phyloP scores from a whole-genome alignment of 2,888 invertebrate species.

The Xylocampa areola region DNA sequence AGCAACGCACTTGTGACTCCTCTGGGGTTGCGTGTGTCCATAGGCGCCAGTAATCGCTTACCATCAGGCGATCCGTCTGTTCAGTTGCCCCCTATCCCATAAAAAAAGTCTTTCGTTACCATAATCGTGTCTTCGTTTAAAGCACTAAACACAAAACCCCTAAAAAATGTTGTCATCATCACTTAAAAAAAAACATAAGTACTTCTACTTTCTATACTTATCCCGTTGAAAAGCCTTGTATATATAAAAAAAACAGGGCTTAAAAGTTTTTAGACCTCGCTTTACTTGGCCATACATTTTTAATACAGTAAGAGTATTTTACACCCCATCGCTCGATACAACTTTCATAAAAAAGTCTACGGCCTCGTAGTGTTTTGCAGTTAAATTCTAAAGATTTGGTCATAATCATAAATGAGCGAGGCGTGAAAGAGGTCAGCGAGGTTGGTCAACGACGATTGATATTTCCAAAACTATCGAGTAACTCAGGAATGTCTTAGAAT shows the following conservation, averaged over 20 bases:
- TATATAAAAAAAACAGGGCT: conserved; percentile 14
- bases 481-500: neutral
- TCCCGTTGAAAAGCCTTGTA: conserved; percentile 10
- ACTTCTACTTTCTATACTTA: no score
- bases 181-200: neutral
- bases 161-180: neutral
- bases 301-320: conserved; percentile 50
- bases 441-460: neutral
- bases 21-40: no score
- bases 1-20: no score
- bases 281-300: conserved; percentile 51
- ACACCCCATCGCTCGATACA: conserved; percentile 29
- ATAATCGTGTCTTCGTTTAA: neutral
- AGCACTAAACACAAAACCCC: neutral
- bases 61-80: no score
- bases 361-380: conserved; percentile 17
- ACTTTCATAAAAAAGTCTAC: conserved; percentile 40
- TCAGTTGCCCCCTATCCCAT: no score
- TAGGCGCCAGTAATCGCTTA: no score
- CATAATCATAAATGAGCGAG: conserved; percentile 9
- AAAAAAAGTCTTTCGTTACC: no score
- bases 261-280: conserved; percentile 15
- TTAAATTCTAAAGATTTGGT: conserved; percentile 19
- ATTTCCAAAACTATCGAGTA: no score
- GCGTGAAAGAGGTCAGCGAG: conserved; percentile 3